These are phyloP conservation scores for Atherinomorus stipes DNA, from an alignment of 2,113 vertebrate species.

Conservation along the genomic window DNA sequence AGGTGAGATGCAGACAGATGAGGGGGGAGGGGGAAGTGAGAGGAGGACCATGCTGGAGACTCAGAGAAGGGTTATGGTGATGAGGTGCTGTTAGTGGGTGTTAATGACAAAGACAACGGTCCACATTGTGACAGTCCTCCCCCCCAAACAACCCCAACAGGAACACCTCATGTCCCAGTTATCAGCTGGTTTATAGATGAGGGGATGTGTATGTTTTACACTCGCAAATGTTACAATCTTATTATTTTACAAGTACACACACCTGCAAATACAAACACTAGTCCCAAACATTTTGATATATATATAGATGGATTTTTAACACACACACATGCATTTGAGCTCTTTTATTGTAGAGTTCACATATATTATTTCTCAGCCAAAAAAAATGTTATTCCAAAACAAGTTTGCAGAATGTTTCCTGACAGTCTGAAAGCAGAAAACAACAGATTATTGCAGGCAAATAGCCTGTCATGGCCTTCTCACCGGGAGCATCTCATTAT, in stretches of 20 bases:
- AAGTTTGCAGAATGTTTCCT: background rate
- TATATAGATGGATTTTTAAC: background rate
- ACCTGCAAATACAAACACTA: background rate
- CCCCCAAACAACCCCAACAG: background rate
- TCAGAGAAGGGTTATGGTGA: slow-evolving; percentile 46
- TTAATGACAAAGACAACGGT: slow-evolving; percentile 66
- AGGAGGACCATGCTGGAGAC: slow-evolving; percentile 68
- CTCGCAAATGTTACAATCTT: background rate
- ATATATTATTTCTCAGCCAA: background rate
- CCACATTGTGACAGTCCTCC: slow-evolving; percentile 16
- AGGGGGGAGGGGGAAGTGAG: slow-evolving; percentile 27
- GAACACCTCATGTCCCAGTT: background rate
- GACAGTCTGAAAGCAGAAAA: background rate
- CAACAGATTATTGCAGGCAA: background rate
- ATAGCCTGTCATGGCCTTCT: background rate
- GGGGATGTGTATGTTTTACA: background rate
- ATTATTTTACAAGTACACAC: too few species aligned
- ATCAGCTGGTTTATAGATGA: background rate
- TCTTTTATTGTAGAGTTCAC: background rate
- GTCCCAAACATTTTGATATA: background rate
- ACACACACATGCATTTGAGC: background rate
- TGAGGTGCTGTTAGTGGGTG: slow-evolving; percentile 69
- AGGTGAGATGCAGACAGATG: slow-evolving; percentile 70
- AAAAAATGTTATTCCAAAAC: background rate
- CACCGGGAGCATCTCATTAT: background rate